Evolutionary conservation across 2,888 invertebrate genomes (phyloP).

Genomic region (Eupithecia pulchellata): DNA sequence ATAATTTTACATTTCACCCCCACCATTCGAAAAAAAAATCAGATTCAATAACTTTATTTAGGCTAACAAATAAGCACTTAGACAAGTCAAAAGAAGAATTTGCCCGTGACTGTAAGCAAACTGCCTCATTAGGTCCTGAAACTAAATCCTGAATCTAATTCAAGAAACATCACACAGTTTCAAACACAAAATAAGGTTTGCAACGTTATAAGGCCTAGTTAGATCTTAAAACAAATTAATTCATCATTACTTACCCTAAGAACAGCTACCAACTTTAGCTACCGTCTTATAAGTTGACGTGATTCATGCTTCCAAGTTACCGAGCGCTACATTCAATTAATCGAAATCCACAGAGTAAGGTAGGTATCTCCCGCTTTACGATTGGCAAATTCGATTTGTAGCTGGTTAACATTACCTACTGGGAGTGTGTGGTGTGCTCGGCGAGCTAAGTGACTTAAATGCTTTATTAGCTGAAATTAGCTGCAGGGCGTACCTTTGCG

Average conservation of each 20-base stretch:
- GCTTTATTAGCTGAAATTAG: neutral
- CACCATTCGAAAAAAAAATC: no score
- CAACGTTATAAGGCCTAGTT: neutral
- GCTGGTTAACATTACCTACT: neutral
- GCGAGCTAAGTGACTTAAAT: neutral
- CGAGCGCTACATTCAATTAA: neutral
- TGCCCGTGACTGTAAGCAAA: neutral
- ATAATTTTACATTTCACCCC: no score
- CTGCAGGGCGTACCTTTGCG: neutral
- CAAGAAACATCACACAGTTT: neutral
- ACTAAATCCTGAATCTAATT: no score
- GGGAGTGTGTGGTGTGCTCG: neutral
- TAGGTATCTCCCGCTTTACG: neutral
- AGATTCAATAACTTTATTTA: no score
- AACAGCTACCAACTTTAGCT: neutral
- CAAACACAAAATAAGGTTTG: neutral
- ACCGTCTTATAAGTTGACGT: neutral
- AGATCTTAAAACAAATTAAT: neutral
- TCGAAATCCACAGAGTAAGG: neutral
- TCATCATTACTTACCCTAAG: neutral
- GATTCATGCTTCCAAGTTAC: neutral
- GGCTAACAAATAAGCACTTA: no score
- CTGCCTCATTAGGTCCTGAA: neutral
- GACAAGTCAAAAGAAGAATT: no score
- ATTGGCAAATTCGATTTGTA: constrained; percentile 8